Percentiles rank a stretch among this genome's conserved stretches.
Evolutionary conservation across 2,888 invertebrate species (phyloP).

Genomic region (Eumerus sabulonum): DNA sequence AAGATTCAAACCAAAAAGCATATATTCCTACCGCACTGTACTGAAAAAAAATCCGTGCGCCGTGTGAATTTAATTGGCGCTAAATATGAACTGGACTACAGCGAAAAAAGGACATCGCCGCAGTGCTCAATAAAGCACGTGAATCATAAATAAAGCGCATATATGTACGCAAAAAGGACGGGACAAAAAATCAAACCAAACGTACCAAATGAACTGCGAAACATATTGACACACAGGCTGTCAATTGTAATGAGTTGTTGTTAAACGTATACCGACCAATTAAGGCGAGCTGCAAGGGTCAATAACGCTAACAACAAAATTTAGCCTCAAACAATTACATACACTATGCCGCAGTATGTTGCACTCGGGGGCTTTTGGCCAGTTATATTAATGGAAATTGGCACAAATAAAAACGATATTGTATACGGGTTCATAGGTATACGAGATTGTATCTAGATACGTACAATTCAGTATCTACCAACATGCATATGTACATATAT

Average conservation of each 20-base stretch:
- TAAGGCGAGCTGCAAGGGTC: slow-evolving; percentile 57
- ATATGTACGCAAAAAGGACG: neutral
- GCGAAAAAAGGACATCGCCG: no score
- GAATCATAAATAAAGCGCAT: neutral
- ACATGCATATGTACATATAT: no score
- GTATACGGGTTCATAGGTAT: no score
- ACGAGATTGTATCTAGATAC: no score
- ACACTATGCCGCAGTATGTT: slow-evolving; percentile 39
- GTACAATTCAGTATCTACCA: no score
- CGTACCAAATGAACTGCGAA: slow-evolving; percentile 46
- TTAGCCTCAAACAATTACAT: slow-evolving; percentile 50
- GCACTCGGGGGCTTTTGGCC: slow-evolving; percentile 25
- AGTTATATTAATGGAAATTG: slow-evolving; percentile 47
- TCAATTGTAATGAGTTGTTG: slow-evolving; percentile 56
- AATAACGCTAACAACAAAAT: slow-evolving; percentile 61
- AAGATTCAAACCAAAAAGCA: no score
- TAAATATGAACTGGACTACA: no score
- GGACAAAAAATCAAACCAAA: slow-evolving; percentile 16
- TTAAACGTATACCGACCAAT: slow-evolving; percentile 46
- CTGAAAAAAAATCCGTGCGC: no score
- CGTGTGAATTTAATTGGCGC: no score
- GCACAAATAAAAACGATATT: slow-evolving; percentile 17
- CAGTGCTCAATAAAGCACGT: neutral
- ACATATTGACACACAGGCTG: slow-evolving; percentile 49
- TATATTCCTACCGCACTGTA: no score